Percentiles rank a stretch among this genome's conserved stretches.
Conservation (phyloP, 2,797 vertebrate species). For the Acridotheres tristis region DNA sequence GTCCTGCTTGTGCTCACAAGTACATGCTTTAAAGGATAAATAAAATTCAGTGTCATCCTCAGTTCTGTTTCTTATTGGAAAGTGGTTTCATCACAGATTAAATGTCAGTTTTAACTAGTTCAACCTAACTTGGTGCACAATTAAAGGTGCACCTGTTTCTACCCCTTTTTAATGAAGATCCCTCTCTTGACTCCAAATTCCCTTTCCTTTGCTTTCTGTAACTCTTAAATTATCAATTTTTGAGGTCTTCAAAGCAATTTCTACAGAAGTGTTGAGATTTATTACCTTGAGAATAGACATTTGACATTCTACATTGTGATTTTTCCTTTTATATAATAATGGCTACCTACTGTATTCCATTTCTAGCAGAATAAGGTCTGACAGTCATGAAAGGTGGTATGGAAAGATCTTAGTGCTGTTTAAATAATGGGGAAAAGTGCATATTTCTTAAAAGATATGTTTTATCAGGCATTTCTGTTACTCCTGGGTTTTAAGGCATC, state of each 20-base stretch:
- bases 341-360: neutral
- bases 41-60: neutral
- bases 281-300: neutral
- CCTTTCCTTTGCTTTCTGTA: neutral
- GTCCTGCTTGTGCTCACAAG: neutral
- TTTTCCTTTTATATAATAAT: neutral
- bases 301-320: neutral
- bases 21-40: neutral
- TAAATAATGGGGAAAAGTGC: neutral
- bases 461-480: neutral
- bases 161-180: neutral
- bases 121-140: neutral
- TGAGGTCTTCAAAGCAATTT: neutral
- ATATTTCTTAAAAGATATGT: neutral
- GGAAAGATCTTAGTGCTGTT: neutral
- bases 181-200: neutral
- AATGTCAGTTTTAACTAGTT: neutral
- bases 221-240: neutral
- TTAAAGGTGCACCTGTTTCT: neutral
- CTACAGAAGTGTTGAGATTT: neutral
- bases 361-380: neutral
- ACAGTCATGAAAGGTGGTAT: neutral
- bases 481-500: neutral
- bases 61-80: neutral
- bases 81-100: neutral